These are phyloP conservation scores for Coregonus suidteri DNA, from an alignment of 2,797 vertebrate genomes.

Conservation along the genomic window DNA sequence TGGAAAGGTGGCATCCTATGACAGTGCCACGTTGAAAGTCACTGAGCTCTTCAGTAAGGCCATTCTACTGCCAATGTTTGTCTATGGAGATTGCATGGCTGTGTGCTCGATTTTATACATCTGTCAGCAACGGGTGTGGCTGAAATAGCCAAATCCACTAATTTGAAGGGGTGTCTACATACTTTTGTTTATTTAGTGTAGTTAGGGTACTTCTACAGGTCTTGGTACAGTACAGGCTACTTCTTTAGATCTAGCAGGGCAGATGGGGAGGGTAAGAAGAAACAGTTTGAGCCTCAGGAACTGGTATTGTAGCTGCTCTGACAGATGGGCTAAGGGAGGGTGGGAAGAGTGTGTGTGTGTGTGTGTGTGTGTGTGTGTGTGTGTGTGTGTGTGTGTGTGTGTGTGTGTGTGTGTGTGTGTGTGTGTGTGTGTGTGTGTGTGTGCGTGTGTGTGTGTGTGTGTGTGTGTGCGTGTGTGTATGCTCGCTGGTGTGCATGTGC, in stretches of 20 bases:
- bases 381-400: constrained; percentile 4
- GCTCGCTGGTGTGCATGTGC: constrained; percentile 16
- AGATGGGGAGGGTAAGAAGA: background rate
- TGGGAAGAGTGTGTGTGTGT: background rate
- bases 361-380: constrained; percentile 7
- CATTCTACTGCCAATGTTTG: too few relatives aligned
- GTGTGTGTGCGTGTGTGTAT: background rate
- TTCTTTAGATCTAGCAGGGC: background rate
- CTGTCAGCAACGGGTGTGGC: too few relatives aligned
- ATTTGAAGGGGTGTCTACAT: too few relatives aligned
- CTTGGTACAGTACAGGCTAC: background rate
- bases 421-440: constrained; percentile 37
- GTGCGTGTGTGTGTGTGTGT: constrained; percentile 1
- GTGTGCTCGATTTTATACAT: too few relatives aligned
- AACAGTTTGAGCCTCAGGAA: background rate
- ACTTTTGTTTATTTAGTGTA: too few relatives aligned
- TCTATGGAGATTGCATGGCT: too few relatives aligned
- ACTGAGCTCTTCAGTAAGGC: too few relatives aligned
- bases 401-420: constrained; percentile 38
- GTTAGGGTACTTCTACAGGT: too few relatives aligned
- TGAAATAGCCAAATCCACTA: too few relatives aligned
- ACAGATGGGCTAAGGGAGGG: background rate
- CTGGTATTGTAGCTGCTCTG: constrained; percentile 9
- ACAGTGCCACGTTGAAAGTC: too few relatives aligned
- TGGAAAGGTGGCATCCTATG: too few relatives aligned